Evolutionary conservation across 2,888 invertebrate species (phyloP).

Genomic region (Epiperipatus broadwayi): DNA sequence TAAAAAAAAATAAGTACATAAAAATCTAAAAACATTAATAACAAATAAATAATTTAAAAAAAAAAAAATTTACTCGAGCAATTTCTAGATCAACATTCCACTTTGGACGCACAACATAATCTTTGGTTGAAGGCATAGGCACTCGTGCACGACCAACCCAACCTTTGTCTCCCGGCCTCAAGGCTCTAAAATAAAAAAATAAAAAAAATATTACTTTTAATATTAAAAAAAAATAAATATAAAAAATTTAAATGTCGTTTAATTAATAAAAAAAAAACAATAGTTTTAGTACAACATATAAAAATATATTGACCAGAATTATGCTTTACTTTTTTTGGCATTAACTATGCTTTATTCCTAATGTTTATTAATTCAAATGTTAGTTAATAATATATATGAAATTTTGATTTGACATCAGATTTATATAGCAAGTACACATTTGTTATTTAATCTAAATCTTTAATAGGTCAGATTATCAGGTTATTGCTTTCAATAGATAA

Average conservation of each 20-base stretch:
- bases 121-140: conserved; percentile 81
- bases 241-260: conserved; percentile 1
- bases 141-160: conserved; percentile 89
- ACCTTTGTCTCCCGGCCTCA: conserved; percentile 82
- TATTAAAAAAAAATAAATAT: conserved; percentile 22
- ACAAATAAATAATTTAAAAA: background rate
- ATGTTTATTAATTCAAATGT: no score
- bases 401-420: no score
- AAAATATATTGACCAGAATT: no score
- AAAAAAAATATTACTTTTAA: conserved; percentile 1
- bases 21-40: no score
- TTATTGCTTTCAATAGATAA: no score
- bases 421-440: no score
- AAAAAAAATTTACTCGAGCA: conserved; percentile 3
- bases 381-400: no score
- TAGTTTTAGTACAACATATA: no score
- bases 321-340: no score
- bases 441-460: no score
- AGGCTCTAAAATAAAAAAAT: conserved; percentile 33
- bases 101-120: conserved; percentile 83
- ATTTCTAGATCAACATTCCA: conserved; percentile 74
- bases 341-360: no score
- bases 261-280: background rate
- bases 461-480: no score
- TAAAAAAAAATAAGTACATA: conserved; percentile 10